phyloP scores from a whole-genome alignment of 2,797 vertebrate species.

The Sandelia bainsii region DNA sequence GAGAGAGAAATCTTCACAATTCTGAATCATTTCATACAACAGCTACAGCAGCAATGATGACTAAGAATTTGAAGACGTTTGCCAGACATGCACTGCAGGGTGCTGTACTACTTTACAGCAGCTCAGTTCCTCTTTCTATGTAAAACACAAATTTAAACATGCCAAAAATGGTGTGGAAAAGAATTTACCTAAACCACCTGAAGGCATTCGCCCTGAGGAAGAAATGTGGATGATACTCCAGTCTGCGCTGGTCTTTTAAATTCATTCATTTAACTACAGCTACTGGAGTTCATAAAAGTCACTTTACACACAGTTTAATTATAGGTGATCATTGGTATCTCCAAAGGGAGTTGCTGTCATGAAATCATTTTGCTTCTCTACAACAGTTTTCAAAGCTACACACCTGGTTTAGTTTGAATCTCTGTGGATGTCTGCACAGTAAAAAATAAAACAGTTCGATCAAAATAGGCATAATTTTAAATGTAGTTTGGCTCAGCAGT shows the following conservation, averaged over 20 bases:
- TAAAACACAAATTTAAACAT: conserved; percentile 7
- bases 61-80: conserved; percentile 14
- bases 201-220: conserved; percentile 26
- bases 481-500: conserved; percentile 11
- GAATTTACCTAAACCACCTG: conserved; percentile 26
- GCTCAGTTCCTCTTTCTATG: conserved; percentile 4
- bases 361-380: background rate
- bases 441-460: conserved; percentile 21
- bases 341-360: background rate
- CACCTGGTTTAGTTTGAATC: conserved; percentile 7
- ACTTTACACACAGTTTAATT: background rate
- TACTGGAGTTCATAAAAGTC: conserved; percentile 1
- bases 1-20: background rate
- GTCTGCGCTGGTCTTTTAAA: background rate
- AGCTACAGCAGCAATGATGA: conserved; percentile 9
- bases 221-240: background rate
- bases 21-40: background rate
- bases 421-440: background rate
- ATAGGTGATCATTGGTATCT: background rate
- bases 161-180: conserved; percentile 1
- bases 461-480: background rate
- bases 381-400: background rate
- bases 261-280: background rate
- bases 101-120: background rate
- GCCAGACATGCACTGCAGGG: background rate